These are phyloP conservation scores for Prinia subflava DNA, from an alignment of 2,113 vertebrate species.

Conservation along the genomic window DNA sequence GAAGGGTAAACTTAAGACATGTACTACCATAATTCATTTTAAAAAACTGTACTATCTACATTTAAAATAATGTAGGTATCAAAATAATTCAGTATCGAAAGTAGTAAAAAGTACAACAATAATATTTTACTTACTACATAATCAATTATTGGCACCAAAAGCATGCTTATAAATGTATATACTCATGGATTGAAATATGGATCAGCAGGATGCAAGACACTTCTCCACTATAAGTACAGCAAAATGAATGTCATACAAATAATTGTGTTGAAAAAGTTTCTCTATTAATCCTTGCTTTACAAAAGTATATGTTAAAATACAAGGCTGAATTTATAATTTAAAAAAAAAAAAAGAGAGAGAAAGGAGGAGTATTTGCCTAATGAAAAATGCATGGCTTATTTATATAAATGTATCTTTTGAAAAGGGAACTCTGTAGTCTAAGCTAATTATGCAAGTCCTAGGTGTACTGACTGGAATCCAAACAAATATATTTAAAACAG, in stretches of 20 bases:
- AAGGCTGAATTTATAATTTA: neutral
- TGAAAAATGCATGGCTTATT: constrained; percentile 70
- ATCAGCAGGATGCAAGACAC: neutral
- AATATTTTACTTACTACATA: neutral
- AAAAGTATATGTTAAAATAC: constrained; percentile 18
- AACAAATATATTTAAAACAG: constrained; percentile 72
- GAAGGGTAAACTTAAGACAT: neutral
- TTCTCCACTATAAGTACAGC: neutral
- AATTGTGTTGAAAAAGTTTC: neutral
- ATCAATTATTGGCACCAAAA: neutral
- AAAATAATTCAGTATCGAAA: neutral
- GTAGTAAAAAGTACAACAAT: neutral
- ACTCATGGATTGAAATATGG: neutral
- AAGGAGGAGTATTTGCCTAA: constrained; percentile 30
- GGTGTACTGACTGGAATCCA: constrained; percentile 66
- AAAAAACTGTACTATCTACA: neutral
- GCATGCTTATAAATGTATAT: neutral
- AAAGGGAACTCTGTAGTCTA: constrained; percentile 70
- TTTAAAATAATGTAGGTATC: neutral
- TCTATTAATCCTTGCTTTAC: neutral
- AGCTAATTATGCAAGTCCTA: constrained; percentile 71
- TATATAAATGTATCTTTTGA: constrained; percentile 67
- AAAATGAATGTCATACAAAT: neutral
- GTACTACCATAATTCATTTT: neutral
- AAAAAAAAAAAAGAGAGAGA: neutral